Evolutionary conservation across 1,140 invertebrate species (phyloP).

Genomic region (Thereuonema tuberculata): DNA sequence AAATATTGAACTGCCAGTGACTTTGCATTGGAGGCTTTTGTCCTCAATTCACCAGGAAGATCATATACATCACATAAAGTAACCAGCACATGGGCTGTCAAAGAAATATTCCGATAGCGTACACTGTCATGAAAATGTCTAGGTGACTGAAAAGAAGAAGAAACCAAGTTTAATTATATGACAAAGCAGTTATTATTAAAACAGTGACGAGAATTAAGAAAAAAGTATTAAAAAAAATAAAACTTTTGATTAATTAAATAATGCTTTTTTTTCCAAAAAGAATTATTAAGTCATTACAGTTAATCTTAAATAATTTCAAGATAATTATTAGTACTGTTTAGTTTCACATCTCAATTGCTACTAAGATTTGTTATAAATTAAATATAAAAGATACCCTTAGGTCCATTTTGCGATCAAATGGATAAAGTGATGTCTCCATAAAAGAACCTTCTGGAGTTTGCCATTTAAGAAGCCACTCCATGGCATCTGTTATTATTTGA

Average conservation of each 20-base stretch:
- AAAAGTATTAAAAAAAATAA: not conserved
- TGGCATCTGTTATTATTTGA: constrained; percentile 26
- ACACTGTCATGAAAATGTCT: not conserved
- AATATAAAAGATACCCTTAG: constrained; percentile 17
- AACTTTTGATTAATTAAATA: not conserved
- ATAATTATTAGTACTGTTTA: too few species aligned
- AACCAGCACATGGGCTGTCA: constrained; percentile 40
- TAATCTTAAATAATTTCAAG: too few species aligned
- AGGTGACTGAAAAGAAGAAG: not conserved
- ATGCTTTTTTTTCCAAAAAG: too few species aligned
- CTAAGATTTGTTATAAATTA: not conserved
- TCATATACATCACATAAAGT: constrained; percentile 29
- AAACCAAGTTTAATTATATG: not conserved
- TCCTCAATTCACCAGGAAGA: constrained; percentile 26
- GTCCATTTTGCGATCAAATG: constrained; percentile 24
- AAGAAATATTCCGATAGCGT: constrained; percentile 26
- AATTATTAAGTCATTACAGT: not conserved
- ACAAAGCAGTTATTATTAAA: too few species aligned
- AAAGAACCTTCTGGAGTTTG: constrained; percentile 36
- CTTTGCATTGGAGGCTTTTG: constrained; percentile 23
- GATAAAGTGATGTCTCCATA: constrained; percentile 24
- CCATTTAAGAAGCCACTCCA: constrained; percentile 33
- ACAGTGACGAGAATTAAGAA: not conserved
- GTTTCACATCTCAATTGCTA: not conserved
- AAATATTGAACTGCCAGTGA: constrained; percentile 25